Conservation (phyloP, 2,888 invertebrate genomes). For the Disparrhopalites patrizii region DNA sequence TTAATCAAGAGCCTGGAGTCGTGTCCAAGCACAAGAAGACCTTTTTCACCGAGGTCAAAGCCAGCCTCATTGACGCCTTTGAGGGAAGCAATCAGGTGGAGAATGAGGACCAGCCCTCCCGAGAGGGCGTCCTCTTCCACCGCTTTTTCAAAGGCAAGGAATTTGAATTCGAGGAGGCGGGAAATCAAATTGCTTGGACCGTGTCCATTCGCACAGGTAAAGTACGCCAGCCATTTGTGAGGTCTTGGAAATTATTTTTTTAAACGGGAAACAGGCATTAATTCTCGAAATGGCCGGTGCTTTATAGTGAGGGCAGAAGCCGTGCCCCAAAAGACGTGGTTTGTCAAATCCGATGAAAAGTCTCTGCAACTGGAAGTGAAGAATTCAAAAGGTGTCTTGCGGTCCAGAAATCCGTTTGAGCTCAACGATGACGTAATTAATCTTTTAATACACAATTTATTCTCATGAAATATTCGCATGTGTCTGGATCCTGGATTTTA, state of each 20-base stretch:
- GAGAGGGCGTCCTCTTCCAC: background rate
- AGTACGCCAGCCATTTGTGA: too few relatives aligned
- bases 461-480: too few relatives aligned
- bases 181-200: constrained; percentile 23
- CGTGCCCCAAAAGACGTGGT: background rate
- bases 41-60: constrained; percentile 5
- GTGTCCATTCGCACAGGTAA: constrained; percentile 3
- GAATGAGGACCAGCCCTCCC: background rate
- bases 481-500: too few relatives aligned
- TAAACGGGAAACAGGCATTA: too few relatives aligned
- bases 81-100: background rate
- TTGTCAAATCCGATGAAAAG: background rate
- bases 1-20: background rate
- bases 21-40: constrained; percentile 1
- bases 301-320: too few relatives aligned
- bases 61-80: background rate
- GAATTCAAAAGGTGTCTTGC: background rate
- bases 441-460: background rate
- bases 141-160: constrained; percentile 18
- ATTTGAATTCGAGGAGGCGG: constrained; percentile 20
- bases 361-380: background rate
- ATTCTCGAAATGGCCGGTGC: too few relatives aligned
- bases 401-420: background rate
- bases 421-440: background rate
- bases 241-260: too few relatives aligned